phyloP scores from a whole-genome alignment of 2,797 vertebrate species.

The Cynopterus sphinx region DNA sequence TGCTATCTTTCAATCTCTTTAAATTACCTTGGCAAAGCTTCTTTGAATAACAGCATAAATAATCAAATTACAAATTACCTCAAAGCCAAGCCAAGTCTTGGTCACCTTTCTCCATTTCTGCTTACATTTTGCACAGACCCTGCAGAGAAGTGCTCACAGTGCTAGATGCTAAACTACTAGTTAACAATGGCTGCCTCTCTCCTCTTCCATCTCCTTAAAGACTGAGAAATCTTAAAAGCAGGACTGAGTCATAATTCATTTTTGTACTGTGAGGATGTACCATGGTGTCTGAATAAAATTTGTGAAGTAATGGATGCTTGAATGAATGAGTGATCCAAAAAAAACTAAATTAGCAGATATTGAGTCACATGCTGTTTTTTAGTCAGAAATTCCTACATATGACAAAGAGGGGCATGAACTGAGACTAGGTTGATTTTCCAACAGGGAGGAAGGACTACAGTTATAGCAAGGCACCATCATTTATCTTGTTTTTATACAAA shows the following conservation, averaged over 20 bases:
- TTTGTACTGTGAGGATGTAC: neutral
- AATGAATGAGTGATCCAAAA: neutral
- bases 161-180: neutral
- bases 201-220: neutral
- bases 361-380: neutral
- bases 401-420: neutral
- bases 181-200: neutral
- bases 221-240: neutral
- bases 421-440: neutral
- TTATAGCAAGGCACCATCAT: neutral
- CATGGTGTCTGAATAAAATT: neutral
- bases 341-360: neutral
- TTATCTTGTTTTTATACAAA: neutral
- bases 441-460: neutral
- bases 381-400: neutral
- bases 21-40: slow-evolving; percentile 45
- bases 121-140: neutral
- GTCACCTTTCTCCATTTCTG: neutral
- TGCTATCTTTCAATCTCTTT: slow-evolving; percentile 16
- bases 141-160: neutral
- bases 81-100: neutral
- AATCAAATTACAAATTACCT: slow-evolving; percentile 10
- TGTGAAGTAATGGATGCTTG: neutral
- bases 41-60: slow-evolving; percentile 6
- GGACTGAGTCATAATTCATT: neutral